phyloP scores from a whole-genome alignment of 2,113 vertebrate species.

The Otis tarda region DNA sequence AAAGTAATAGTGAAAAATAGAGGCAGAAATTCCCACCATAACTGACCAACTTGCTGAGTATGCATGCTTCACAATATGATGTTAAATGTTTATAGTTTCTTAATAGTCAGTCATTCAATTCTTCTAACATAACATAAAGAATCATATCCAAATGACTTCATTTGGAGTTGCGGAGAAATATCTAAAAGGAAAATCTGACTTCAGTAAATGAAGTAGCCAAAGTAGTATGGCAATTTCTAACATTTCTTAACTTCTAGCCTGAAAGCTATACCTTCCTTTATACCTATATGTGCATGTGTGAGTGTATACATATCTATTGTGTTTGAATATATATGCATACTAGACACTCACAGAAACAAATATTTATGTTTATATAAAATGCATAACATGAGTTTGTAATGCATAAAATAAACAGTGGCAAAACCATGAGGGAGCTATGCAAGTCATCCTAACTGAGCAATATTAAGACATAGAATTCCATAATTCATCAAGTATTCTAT shows the following conservation, averaged over 20 bases:
- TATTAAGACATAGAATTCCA: neutral
- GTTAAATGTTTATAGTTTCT: neutral
- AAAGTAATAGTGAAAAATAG: neutral
- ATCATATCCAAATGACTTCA: neutral
- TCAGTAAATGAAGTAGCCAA: neutral
- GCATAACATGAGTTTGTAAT: neutral
- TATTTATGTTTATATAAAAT: constrained; percentile 7
- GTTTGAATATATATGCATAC: neutral
- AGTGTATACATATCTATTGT: neutral
- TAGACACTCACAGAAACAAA: neutral
- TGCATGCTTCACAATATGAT: neutral
- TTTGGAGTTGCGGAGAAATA: neutral
- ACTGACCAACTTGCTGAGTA: neutral
- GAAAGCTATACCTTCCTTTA: neutral
- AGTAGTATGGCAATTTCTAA: neutral
- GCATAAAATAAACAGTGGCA: neutral
- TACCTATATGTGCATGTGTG: neutral
- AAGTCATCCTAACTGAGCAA: constrained; percentile 24
- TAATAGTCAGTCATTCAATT: neutral
- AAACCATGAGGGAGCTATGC: neutral
- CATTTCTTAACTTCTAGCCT: neutral
- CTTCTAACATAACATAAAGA: neutral
- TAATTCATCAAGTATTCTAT: neutral
- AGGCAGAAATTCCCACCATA: neutral
- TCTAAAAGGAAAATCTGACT: neutral